These are phyloP conservation scores for Cuculus canorus DNA, from an alignment of 2,797 vertebrate species.

Conservation along the genomic window DNA sequence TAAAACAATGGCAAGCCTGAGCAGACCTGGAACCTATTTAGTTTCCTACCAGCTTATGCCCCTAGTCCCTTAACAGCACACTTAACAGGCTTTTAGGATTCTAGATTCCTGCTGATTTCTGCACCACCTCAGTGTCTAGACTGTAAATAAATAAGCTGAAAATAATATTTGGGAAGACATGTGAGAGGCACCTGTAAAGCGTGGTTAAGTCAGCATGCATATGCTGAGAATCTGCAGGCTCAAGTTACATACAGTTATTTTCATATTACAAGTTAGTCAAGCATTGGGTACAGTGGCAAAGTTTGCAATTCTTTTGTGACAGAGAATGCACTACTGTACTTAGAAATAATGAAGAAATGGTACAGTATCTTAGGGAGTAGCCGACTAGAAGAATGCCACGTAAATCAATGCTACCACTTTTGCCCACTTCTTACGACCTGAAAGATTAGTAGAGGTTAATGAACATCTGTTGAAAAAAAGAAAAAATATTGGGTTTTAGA, in stretches of 20 bases:
- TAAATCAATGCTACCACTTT: conserved; percentile 22
- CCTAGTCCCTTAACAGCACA: background rate
- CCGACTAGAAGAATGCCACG: background rate
- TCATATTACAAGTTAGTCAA: background rate
- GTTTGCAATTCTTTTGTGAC: background rate
- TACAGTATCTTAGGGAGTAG: background rate
- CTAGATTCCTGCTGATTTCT: background rate
- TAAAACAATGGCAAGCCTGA: background rate
- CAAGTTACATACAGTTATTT: background rate
- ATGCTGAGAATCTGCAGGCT: background rate
- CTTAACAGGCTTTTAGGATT: background rate
- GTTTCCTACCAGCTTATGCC: background rate
- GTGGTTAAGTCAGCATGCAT: background rate
- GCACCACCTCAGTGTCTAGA: background rate
- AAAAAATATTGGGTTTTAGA: background rate
- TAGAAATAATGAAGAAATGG: background rate
- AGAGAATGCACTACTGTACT: background rate
- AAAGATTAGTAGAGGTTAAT: conserved; percentile 28
- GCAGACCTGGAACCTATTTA: background rate
- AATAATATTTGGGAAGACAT: background rate
- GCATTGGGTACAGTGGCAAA: background rate
- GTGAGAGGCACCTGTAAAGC: background rate
- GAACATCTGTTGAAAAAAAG: background rate
- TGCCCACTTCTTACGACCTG: conserved; percentile 21
- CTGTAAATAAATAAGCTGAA: background rate